Evolutionary conservation across 2,797 vertebrate species (phyloP).

Genomic region (Agapornis canus): DNA sequence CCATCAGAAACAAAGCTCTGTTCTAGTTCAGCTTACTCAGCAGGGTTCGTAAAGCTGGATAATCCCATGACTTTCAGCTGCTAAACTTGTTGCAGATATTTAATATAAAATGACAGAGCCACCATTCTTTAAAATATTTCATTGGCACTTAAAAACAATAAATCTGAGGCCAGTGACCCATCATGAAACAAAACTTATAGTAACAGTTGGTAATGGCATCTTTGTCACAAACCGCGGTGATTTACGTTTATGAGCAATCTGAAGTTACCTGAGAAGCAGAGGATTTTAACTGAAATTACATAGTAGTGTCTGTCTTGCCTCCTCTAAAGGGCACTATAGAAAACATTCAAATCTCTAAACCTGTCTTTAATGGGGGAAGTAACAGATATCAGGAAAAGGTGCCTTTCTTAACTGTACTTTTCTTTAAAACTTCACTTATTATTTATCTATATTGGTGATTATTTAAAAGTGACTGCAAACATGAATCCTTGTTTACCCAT

Average conservation of each 20-base stretch:
- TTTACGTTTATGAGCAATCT: not conserved
- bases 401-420: not conserved
- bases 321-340: not conserved
- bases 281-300: not conserved
- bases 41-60: slow-evolving; percentile 46
- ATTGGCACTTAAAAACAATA: not conserved
- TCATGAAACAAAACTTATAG: not conserved
- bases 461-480: not conserved
- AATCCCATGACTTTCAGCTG: slow-evolving; percentile 56
- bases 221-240: not conserved
- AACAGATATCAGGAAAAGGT: not conserved
- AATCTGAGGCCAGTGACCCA: not conserved
- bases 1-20: slow-evolving; percentile 42
- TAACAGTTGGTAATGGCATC: not conserved
- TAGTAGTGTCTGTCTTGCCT: not conserved
- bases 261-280: not conserved
- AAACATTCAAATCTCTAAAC: not conserved
- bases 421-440: not conserved
- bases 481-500: not conserved
- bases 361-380: not conserved
- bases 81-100: slow-evolving; percentile 60
- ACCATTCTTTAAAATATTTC: not conserved
- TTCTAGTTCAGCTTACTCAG: slow-evolving; percentile 53
- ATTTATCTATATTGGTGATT: not conserved
- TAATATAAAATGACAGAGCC: slow-evolving; percentile 20